Evolutionary conservation across 2,113 vertebrate genomes (phyloP).

Genomic region (Pycnonotus jocosus): DNA sequence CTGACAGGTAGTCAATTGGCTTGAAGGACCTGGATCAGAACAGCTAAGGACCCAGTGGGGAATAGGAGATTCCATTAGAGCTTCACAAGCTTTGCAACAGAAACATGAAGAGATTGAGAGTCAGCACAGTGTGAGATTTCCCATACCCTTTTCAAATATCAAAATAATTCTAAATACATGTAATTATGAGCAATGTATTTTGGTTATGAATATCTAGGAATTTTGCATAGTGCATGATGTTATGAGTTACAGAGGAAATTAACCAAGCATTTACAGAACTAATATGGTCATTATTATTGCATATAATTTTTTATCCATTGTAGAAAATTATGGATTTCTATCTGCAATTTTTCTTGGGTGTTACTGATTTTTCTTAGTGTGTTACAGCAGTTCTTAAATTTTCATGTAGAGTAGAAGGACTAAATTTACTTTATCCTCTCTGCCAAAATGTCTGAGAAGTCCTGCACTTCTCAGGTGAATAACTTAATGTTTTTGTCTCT

Average conservation of each 20-base stretch:
- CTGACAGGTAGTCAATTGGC: slow-evolving; percentile 93
- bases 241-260: background rate
- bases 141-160: background rate
- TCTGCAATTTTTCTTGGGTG: background rate
- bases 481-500: background rate
- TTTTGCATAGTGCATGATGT: background rate
- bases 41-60: slow-evolving; percentile 92
- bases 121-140: slow-evolving; percentile 91
- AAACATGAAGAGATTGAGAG: slow-evolving; percentile 98
- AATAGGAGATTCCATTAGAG: slow-evolving; percentile 93
- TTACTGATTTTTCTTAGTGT: too few relatives aligned
- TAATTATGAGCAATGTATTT: background rate
- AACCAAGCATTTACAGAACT: background rate
- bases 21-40: slow-evolving; percentile 95
- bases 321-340: background rate
- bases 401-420: background rate
- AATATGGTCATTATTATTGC: background rate
- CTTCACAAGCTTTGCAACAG: slow-evolving; percentile 94
- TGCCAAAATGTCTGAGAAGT: background rate
- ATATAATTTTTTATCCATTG: background rate
- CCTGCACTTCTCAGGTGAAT: background rate
- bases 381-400: background rate
- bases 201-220: background rate
- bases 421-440: background rate
- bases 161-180: background rate